Percentiles rank a stretch among this genome's conserved stretches.
Evolutionary conservation across 2,113 vertebrate species (phyloP).

Genomic region (Choloepus hoffmanni): DNA sequence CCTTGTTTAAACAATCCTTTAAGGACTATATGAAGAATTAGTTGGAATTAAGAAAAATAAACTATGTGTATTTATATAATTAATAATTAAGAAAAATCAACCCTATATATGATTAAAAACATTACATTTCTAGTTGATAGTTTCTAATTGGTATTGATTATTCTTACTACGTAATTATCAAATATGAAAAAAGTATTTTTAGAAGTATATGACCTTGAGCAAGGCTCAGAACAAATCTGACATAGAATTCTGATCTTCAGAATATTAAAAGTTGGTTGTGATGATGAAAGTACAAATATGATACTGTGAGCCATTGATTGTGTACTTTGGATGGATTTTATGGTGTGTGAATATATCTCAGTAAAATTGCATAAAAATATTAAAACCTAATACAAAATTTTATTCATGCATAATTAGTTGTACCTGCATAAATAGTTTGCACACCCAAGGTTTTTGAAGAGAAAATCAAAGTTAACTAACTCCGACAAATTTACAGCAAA

Average conservation of each 20-base stretch:
- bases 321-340: too few species aligned
- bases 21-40: conserved; percentile 19
- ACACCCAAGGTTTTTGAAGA: background rate
- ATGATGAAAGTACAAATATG: too few species aligned
- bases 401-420: background rate
- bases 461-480: background rate
- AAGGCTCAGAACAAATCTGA: background rate
- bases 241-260: conserved; percentile 4
- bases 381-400: background rate
- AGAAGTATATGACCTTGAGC: background rate
- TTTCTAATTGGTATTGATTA: too few species aligned
- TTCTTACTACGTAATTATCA: conserved; percentile 23
- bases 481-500: background rate
- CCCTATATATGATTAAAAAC: background rate
- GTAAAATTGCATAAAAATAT: background rate
- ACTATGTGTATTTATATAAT: too few species aligned
- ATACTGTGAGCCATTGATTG: too few species aligned
- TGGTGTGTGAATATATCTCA: too few species aligned
- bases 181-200: background rate
- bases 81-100: conserved; percentile 6
- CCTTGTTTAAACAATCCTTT: background rate
- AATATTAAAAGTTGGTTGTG: too few species aligned
- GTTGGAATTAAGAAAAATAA: conserved; percentile 30
- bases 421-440: background rate
- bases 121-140: background rate